Evolutionary conservation across 1,140 invertebrate species (phyloP).

Genomic region (Mizuhopecten yessoensis): DNA sequence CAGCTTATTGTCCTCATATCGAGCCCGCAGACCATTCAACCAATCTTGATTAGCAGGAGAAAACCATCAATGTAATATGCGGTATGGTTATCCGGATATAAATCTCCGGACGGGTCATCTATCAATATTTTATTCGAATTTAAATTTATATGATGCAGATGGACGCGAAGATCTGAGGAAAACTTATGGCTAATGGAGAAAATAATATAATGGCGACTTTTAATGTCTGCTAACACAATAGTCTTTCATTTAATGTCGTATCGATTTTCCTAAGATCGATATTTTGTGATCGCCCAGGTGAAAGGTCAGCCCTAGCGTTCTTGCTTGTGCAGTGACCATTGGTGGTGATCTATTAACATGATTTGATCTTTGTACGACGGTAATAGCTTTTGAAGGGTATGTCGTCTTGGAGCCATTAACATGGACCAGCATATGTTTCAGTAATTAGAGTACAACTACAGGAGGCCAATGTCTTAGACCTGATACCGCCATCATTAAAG

Average conservation of each 20-base stretch:
- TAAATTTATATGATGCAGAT: neutral
- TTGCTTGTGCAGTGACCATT: conserved; percentile 25
- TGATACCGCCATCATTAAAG: neutral
- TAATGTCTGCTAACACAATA: neutral
- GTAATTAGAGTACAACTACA: neutral
- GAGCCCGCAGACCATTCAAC: conserved; percentile 7
- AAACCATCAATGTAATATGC: conserved; percentile 39
- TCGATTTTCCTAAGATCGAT: neutral
- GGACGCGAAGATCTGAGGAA: neutral
- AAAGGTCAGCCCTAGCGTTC: neutral
- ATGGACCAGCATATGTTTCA: neutral
- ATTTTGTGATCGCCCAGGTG: neutral
- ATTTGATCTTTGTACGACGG: conserved; percentile 4
- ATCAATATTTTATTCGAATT: neutral
- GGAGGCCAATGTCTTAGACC: neutral
- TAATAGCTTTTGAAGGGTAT: conserved; percentile 11
- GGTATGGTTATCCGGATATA: neutral
- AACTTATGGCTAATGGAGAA: neutral
- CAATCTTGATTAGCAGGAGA: neutral
- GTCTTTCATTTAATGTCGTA: neutral
- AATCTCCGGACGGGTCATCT: conserved; percentile 16
- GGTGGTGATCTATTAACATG: neutral
- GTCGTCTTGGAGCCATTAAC: neutral
- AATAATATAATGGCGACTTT: conserved; percentile 8
- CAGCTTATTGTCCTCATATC: neutral